A percentile compares a stretch with the other conserved stretches of the same genome.
Evolutionary conservation across 2,797 vertebrate genomes (phyloP).

Genomic region (Malacoraja senta): DNA sequence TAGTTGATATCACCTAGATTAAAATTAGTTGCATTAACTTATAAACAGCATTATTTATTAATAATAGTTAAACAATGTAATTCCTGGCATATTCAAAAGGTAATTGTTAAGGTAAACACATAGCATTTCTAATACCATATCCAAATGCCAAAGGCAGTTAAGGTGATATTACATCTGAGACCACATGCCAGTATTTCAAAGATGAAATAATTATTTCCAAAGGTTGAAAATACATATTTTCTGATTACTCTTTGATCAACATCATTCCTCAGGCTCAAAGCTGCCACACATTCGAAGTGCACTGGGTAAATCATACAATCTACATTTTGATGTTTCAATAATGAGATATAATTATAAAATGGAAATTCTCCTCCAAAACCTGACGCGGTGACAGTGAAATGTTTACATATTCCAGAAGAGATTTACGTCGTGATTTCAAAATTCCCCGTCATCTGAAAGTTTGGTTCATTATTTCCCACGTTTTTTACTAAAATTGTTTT

Average conservation of each 20-base stretch:
- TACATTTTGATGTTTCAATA: background rate
- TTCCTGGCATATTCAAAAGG: background rate
- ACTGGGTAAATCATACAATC: background rate
- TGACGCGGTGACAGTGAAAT: too few relatives aligned
- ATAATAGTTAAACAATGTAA: background rate
- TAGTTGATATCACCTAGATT: background rate
- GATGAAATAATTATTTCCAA: background rate
- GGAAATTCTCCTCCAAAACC: too few relatives aligned
- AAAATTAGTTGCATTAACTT: background rate
- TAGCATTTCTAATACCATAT: background rate
- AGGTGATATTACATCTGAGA: background rate
- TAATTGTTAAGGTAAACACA: background rate
- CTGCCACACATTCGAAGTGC: background rate
- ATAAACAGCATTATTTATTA: background rate
- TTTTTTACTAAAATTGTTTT: too few relatives aligned
- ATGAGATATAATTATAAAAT: background rate
- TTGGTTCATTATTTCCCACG: too few relatives aligned
- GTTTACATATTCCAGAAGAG: too few relatives aligned
- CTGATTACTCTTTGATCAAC: background rate
- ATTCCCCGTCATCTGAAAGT: too few relatives aligned
- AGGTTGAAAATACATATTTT: background rate
- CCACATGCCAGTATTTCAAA: background rate
- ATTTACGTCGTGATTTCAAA: too few relatives aligned
- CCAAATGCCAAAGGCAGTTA: background rate
- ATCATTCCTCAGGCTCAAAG: background rate